Evolutionary conservation across 2,888 invertebrate genomes (phyloP), one percentile per base, ranked within the genome.

Genomic region (Didymodactylos carnosus): DNA sequence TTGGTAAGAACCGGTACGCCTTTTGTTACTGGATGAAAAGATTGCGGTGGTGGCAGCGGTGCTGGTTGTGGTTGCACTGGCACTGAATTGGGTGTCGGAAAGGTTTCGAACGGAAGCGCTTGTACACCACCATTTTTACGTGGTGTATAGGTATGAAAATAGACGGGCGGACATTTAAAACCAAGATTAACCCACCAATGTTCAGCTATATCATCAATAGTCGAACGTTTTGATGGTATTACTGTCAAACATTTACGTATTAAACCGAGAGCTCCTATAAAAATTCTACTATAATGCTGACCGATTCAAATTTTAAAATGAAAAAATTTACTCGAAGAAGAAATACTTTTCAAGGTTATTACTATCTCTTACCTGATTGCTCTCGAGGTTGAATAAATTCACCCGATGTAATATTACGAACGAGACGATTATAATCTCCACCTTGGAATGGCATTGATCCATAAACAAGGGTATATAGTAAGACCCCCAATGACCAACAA

Each of bases 361-460:
- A n/a, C 25, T 27, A 27, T 16, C 27, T 2, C 14, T 62, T 62
- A 62, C 92, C 89, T 76, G 95, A 94, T 69, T 92, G 92, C 79
- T 88, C 90, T 80, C 91, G 90, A 70, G 97, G 97, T 84, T 97
- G 95, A 82, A 91, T 94, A 84, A 95, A 98, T 83, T 94, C 94
- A 8, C 95, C 95, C 81, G 91, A 90, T 79, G 94, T 94, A 81
- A 97, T 97, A 85, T 95, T 94, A 81, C 91, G 90, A 77, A 94
- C 94, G 80, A 98, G 88, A 80, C 92, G 88, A 84, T 94, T 94
- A 84, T 97, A 97, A 86, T 97, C 94, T 77, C 93, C 92, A 76
- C 97, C 97, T 85, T 97, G 97, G 83, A 97, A 97, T 73, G 87
- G 98, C 98, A 98, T 98, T 77, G 95, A 94, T 79, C 97, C 97